Base-by-base conservation (phyloP, 2,113 vertebrate genomes). In the Columbina picui region DNA sequence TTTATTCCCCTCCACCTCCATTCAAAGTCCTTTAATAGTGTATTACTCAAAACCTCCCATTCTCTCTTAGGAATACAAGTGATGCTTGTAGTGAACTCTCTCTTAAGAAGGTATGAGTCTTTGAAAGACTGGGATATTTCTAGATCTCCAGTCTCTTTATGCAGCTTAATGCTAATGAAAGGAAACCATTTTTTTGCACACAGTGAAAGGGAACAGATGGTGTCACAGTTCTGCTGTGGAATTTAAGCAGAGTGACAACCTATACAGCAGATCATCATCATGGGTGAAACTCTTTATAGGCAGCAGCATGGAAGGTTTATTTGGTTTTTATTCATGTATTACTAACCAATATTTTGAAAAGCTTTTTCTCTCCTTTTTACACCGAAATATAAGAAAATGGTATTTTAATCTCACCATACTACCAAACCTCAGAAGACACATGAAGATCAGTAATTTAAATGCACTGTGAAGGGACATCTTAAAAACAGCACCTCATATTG, bases 131-230 rank as follows among this genome's bases (percentile, higher is more conserved):
- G 43, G 57, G 79, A 52, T 95, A 91, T 94, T 88, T 96, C 90
- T 81, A 90, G 79, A 78, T 77, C 95, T 94, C 76, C 91, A 91
- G 61, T 68, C 92, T 94, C 94, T 92, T 91, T 90, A 95, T 92
- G 92, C 87, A 95, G 95, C 96, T 95, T 95, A 93, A 92, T 84
- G 96, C 92, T 97, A 93, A 92, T 95, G 96, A 97, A 97, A 95
- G 90, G 94, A 94, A 97, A 96, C 92, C 93, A 92, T 96, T 96
- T 97, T 97, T 96, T 96, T 96, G 92, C 92, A 86, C 96, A 92
- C 90, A 93, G 90, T 97, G 96, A 94, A 95, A 96, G 93, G 89
- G 91, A 97, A 96, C 95, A 96, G 95, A 97, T 96, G 95, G 97
- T 97, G 96, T 93, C 96, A 96, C 91, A 95, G 96, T 96, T 97